Evolutionary conservation across 2,797 vertebrate species (phyloP).

Genomic region (Gymnodraco acuticeps): DNA sequence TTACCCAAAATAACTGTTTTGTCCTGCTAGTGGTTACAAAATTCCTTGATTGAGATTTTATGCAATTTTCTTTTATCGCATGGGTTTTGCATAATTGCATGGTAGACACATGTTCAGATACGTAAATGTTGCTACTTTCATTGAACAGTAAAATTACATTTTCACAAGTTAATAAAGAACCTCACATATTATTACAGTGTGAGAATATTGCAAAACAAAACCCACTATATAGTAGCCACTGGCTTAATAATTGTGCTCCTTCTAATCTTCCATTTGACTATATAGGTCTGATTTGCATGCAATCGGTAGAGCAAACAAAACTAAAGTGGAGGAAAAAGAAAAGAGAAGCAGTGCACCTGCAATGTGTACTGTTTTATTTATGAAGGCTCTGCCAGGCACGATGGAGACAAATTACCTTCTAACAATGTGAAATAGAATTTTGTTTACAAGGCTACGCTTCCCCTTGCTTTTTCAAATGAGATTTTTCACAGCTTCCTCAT

Average conservation of each 20-base stretch:
- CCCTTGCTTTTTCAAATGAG: slow-evolving; percentile 84
- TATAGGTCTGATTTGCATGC: slow-evolving; percentile 66
- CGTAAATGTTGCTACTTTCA: not conserved
- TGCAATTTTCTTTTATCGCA: not conserved
- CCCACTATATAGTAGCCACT: slow-evolving; percentile 15
- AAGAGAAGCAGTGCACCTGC: slow-evolving; percentile 73
- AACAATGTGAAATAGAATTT: slow-evolving; percentile 90
- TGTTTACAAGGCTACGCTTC: slow-evolving; percentile 86
- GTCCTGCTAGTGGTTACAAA: too few species aligned
- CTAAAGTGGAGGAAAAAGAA: slow-evolving; percentile 60
- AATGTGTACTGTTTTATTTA: slow-evolving; percentile 86
- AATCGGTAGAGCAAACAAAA: slow-evolving; percentile 59
- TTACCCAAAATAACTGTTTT: not conserved
- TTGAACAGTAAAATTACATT: slow-evolving; percentile 7
- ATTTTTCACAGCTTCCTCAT: slow-evolving; percentile 84
- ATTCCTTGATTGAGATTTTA: not conserved
- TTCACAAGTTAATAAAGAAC: slow-evolving; percentile 1
- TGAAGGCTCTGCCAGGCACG: slow-evolving; percentile 81
- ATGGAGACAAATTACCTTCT: slow-evolving; percentile 90
- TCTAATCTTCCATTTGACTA: slow-evolving; percentile 54
- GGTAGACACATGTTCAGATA: not conserved
- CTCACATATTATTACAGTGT: not conserved
- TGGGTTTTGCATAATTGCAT: not conserved
- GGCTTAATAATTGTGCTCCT: slow-evolving; percentile 41
- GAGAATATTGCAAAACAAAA: slow-evolving; percentile 19